A percentile compares a stretch with the other conserved stretches of the same genome.
phyloP scores from a whole-genome alignment of 2,888 invertebrate species.

The Ditula angustiorana region DNA sequence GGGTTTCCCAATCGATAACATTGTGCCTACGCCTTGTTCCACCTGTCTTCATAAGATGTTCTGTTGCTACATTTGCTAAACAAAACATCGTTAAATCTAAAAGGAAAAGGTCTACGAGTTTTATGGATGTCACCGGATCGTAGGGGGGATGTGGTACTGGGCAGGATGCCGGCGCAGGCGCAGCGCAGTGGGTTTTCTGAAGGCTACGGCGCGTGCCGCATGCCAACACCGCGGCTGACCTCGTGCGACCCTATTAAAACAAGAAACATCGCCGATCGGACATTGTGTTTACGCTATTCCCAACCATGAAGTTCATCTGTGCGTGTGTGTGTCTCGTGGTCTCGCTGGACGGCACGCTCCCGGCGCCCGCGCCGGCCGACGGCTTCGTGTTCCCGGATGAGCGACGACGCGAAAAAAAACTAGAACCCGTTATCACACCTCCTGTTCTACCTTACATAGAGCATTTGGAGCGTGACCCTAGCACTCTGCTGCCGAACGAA shows the following conservation, averaged over 20 bases:
- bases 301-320: slow-evolving; percentile 75
- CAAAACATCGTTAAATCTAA: slow-evolving; percentile 69
- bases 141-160: slow-evolving; percentile 67
- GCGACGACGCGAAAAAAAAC: slow-evolving; percentile 62
- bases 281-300: slow-evolving; percentile 70
- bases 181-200: slow-evolving; percentile 83
- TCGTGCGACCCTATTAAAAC: slow-evolving; percentile 83
- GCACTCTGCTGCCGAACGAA: slow-evolving; percentile 73
- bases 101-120: slow-evolving; percentile 61
- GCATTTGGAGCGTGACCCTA: slow-evolving; percentile 81
- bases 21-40: slow-evolving; percentile 58
- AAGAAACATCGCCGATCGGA: slow-evolving; percentile 67
- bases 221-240: slow-evolving; percentile 79
- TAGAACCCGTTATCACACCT: slow-evolving; percentile 79
- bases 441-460: slow-evolving; percentile 80
- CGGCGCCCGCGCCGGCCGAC: slow-evolving; percentile 64
- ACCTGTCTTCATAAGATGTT: slow-evolving; percentile 46
- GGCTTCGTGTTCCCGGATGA: slow-evolving; percentile 77
- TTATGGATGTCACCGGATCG: slow-evolving; percentile 51
- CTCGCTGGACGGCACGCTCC: slow-evolving; percentile 50
- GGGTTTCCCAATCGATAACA: slow-evolving; percentile 71
- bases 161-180: slow-evolving; percentile 74
- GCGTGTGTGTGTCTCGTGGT: slow-evolving; percentile 61
- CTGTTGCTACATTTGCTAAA: slow-evolving; percentile 52
- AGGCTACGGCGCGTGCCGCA: slow-evolving; percentile 84